Percentiles rank a stretch among this genome's conserved stretches.
phyloP scores from a whole-genome alignment of 2,113 vertebrate species.

The Podarcis cretensis region DNA sequence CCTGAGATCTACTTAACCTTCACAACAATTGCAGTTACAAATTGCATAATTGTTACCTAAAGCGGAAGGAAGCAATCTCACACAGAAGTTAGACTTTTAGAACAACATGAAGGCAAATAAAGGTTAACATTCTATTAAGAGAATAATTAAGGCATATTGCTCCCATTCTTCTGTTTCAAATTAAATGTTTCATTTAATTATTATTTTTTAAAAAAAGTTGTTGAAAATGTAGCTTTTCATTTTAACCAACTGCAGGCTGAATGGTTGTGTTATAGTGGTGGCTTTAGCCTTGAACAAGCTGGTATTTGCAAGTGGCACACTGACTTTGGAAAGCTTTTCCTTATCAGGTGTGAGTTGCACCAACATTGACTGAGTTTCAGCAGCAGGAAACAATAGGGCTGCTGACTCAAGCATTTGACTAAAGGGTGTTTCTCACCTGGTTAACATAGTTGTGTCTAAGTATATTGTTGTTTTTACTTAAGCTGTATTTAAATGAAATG shows the following conservation, averaged over 20 bases:
- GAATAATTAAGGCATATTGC: slow-evolving; percentile 24
- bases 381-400: no score
- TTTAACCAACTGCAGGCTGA: not conserved
- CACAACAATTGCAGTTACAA: slow-evolving; percentile 53
- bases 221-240: not conserved
- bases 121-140: slow-evolving; percentile 1
- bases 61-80: slow-evolving; percentile 43
- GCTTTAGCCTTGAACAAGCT: not conserved
- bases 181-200: slow-evolving; percentile 2
- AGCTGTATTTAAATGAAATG: no score
- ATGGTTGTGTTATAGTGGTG: not conserved
- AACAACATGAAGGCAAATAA: slow-evolving; percentile 11
- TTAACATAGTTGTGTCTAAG: no score
- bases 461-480: no score
- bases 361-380: no score
- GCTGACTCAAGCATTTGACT: no score
- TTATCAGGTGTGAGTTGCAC: no score
- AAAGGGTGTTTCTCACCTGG: no score
- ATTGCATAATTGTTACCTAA: slow-evolving; percentile 51
- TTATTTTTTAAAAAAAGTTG: not conserved
- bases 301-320: not conserved
- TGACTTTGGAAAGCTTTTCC: no score
- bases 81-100: not conserved
- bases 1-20: slow-evolving; percentile 62
- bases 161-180: slow-evolving; percentile 21